Evolutionary conservation across 2,888 invertebrate genomes (phyloP), one percentile per base, ranked within the genome.

Genomic region (Antheraea assamensis): DNA sequence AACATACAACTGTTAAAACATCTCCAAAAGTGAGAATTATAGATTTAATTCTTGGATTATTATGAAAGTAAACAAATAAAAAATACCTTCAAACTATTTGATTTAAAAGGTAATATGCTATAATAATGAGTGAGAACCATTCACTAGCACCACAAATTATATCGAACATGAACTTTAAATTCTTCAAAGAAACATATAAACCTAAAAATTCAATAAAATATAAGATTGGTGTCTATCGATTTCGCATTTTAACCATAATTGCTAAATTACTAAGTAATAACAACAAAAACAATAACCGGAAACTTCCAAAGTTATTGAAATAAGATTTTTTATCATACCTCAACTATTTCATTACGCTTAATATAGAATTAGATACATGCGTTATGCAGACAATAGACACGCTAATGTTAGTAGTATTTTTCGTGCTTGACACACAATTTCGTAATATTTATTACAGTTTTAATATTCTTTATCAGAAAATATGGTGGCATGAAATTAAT

Each of bases 261-360:
- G 80, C 75, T 77, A 80, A 83, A 75, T 75, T 82, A 81, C 78
- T 78, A 80, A 72, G 49, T 70, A 27, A 42, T 58, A 70, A 73
- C 30, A 30, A 64, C 61, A 64, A 70, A 73, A 78, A 80, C 82
- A 81, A 79, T 81, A 82, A 87, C 85, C 83, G 80, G 84, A 80
- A 86, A 90, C 90, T 90, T 90, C 89, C 90, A 89, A 83, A 84
- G 72, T 80, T 77, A 77, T 85, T 85, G 85, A 87, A 86, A 87
- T 86, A 86, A 82, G 77, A 81, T 84, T 87, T 83, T 85, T 84
- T 85, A 84, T 83, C 81, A 81, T 85, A 83, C 83, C 81, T 85
- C 84, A 84, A 84, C 81, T 76, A 83, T 80, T 85, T 84, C 81
- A 84, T 81, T 85, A 87, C 81, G 83, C 83, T 86, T 86, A 73